These are phyloP conservation scores for Glaucidium brasilianum DNA, from an alignment of 2,113 vertebrate species.

Conservation along the genomic window DNA sequence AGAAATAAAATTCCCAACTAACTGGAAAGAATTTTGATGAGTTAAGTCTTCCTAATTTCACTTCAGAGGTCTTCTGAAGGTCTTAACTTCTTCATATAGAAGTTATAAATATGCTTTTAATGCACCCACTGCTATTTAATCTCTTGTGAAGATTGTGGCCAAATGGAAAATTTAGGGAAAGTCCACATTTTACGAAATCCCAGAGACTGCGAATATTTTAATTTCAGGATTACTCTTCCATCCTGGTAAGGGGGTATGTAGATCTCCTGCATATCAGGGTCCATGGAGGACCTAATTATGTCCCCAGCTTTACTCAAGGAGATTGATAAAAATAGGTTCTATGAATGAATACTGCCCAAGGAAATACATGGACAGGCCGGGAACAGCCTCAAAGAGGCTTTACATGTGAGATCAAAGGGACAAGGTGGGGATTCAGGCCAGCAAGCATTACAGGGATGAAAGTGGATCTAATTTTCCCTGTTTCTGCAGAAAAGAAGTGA, in stretches of 20 bases:
- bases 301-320: background rate
- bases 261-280: background rate
- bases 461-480: background rate
- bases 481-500: background rate
- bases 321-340: background rate
- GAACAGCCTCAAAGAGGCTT: background rate
- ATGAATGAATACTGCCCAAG: background rate
- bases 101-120: background rate
- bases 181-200: background rate
- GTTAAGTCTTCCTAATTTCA: background rate
- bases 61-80: background rate
- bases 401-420: background rate
- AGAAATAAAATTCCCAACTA: background rate
- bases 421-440: background rate
- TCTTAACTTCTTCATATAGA: background rate
- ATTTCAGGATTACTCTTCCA: background rate
- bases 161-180: background rate
- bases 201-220: background rate
- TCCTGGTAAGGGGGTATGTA: background rate
- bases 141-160: background rate
- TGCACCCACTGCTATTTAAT: background rate
- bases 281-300: background rate
- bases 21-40: background rate
- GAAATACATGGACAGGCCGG: background rate
- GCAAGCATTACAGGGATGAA: background rate